phyloP scores from a whole-genome alignment of 2,888 invertebrate species.

The Agrochola lota region DNA sequence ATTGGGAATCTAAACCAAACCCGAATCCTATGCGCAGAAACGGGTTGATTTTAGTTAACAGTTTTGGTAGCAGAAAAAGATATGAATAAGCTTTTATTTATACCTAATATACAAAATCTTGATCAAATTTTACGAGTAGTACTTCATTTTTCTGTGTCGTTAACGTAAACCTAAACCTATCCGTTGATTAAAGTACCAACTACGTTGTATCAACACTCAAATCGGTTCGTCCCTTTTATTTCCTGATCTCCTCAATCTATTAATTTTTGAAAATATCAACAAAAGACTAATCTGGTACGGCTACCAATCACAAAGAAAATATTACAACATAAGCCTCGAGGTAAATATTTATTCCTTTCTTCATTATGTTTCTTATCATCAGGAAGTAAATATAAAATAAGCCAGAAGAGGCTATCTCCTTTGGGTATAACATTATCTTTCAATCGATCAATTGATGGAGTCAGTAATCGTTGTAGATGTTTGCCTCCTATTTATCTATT shows the following conservation, averaged over 20 bases:
- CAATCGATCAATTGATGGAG: constrained; percentile 44
- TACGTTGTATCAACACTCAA: neutral
- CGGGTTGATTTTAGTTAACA: neutral
- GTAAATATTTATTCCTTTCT: constrained; percentile 34
- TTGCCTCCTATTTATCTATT: constrained; percentile 8
- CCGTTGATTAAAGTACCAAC: neutral
- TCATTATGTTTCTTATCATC: constrained; percentile 27
- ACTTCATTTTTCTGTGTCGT: neutral
- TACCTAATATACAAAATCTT: neutral
- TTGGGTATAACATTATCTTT: constrained; percentile 39
- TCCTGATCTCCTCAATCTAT: constrained; percentile 10
- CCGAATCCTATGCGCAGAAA: neutral
- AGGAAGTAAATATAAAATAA: constrained; percentile 39
- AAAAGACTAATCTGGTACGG: constrained; percentile 23
- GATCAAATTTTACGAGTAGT: neutral
- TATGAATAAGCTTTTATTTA: neutral
- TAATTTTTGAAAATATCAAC: constrained; percentile 24
- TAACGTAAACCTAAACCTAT: neutral
- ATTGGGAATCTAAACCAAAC: constrained; percentile 1
- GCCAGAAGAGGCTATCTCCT: constrained; percentile 18
- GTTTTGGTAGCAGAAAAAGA: neutral
- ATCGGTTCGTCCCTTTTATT: neutral
- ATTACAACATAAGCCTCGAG: constrained; percentile 16
- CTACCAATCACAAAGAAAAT: constrained; percentile 33
- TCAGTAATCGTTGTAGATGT: constrained; percentile 10